phyloP scores from a whole-genome alignment of 2,113 vertebrate species.

The Agelaius tricolor region DNA sequence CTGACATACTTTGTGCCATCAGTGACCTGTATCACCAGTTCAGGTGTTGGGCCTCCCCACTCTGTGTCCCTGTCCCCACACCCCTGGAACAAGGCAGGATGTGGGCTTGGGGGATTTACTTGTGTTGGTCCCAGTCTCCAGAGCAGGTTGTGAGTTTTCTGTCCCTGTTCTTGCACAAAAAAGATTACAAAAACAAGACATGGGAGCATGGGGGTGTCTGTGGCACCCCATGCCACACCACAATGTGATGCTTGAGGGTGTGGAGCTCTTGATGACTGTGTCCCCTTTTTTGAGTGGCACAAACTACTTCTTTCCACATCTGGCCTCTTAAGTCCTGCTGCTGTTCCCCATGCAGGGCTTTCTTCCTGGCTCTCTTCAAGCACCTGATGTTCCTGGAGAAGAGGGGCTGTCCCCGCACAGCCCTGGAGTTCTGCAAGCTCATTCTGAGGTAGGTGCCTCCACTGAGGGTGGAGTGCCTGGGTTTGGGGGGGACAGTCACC shows the following conservation, averaged over 20 bases:
- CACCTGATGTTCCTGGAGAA: conserved; percentile 96
- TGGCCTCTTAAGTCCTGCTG: not conserved
- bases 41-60: not conserved
- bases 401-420: conserved; percentile 92
- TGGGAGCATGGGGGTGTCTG: rapidly evolving
- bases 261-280: not conserved
- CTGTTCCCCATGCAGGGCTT: conserved; percentile 79
- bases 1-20: not conserved
- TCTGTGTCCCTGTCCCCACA: rapidly evolving
- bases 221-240: rapidly evolving
- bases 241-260: rapidly evolving
- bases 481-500: not conserved
- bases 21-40: not conserved
- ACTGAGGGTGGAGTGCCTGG: rapidly evolving
- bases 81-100: not conserved
- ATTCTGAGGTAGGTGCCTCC: conserved; percentile 83
- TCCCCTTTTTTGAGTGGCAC: not conserved
- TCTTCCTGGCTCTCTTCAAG: conserved; percentile 94
- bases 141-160: not conserved
- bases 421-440: conserved; percentile 95
- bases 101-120: not conserved
- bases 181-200: too few species aligned
- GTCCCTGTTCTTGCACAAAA: not conserved
- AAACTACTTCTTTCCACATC: not conserved
- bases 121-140: not conserved